Evolutionary conservation across 2,797 vertebrate species (phyloP).

Genomic region (Coreius guichenoti): DNA sequence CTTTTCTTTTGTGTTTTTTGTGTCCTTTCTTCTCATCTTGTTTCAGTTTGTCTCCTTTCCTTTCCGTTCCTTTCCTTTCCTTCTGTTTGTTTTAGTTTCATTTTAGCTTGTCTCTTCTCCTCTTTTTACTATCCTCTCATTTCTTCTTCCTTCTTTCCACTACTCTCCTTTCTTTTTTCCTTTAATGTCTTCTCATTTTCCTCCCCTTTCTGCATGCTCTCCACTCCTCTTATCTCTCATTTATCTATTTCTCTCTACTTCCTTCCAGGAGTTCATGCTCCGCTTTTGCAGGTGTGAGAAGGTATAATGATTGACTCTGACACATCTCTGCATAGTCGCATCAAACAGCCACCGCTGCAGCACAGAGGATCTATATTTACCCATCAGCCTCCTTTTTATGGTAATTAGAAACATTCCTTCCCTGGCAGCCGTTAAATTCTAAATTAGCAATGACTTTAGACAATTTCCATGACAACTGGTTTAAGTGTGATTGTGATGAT

Average conservation of each 20-base stretch:
- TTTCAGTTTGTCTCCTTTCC: not conserved
- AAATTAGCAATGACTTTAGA: constrained; percentile 52
- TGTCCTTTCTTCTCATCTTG: constrained; percentile 46
- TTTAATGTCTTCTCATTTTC: not conserved
- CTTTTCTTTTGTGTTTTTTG: not conserved
- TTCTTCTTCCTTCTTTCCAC: not conserved
- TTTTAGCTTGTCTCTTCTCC: not conserved
- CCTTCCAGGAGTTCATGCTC: constrained; percentile 64
- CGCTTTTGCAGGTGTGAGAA: constrained; percentile 78
- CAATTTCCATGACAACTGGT: constrained; percentile 49
- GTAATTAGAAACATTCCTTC: constrained; percentile 59
- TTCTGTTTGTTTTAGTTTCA: not conserved
- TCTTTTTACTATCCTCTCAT: not conserved
- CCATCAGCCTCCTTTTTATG: constrained; percentile 61
- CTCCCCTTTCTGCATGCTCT: constrained; percentile 37
- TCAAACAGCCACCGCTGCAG: constrained; percentile 60
- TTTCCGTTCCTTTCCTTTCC: not conserved
- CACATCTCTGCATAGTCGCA: constrained; percentile 61
- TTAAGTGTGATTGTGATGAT: constrained; percentile 8
- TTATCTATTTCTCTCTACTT: constrained; percentile 32
- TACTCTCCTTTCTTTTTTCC: not conserved
- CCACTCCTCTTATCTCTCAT: constrained; percentile 45
- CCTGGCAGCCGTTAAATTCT: constrained; percentile 53
- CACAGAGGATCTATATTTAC: constrained; percentile 65
- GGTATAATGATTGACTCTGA: constrained; percentile 80